phyloP scores from a whole-genome alignment of 2,113 vertebrate genomes.

The Tursiops truncatus region DNA sequence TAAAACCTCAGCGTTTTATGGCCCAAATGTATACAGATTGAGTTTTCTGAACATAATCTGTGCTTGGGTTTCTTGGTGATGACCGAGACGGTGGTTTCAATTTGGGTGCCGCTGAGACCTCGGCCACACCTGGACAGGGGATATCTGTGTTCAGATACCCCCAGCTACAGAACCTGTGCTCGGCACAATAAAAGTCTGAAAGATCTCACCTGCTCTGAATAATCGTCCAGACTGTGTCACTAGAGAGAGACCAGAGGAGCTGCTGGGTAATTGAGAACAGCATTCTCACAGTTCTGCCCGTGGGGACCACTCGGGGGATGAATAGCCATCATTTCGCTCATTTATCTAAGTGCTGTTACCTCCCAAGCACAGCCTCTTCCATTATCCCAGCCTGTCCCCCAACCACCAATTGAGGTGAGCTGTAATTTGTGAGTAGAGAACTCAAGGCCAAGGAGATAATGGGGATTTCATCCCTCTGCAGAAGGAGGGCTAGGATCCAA shows the following conservation, averaged over 20 bases:
- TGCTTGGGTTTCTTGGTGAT: constrained; percentile 42
- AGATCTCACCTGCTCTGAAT: constrained; percentile 60
- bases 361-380: constrained; percentile 63
- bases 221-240: constrained; percentile 45
- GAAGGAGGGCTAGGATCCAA: constrained; percentile 9
- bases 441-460: constrained; percentile 44
- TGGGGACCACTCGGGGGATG: constrained; percentile 60
- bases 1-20: constrained; percentile 46
- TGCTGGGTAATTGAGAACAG: constrained; percentile 52
- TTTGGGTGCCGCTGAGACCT: constrained; percentile 48
- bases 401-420: constrained; percentile 54
- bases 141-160: not conserved
- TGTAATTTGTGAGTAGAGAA: constrained; percentile 61
- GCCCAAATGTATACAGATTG: constrained; percentile 64
- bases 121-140: not conserved
- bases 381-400: constrained; percentile 69
- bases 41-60: constrained; percentile 56
- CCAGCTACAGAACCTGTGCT: not conserved
- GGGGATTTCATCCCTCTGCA: not conserved
- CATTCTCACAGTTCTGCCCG: not conserved
- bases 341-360: constrained; percentile 63
- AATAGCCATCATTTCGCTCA: constrained; percentile 67
- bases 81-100: constrained; percentile 41
- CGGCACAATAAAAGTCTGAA: not conserved
- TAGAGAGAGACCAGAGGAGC: constrained; percentile 42